Conservation (phyloP, 35 echinoderm and acorn worm genomes). For the Heliocidaris tuberculata region DNA sequence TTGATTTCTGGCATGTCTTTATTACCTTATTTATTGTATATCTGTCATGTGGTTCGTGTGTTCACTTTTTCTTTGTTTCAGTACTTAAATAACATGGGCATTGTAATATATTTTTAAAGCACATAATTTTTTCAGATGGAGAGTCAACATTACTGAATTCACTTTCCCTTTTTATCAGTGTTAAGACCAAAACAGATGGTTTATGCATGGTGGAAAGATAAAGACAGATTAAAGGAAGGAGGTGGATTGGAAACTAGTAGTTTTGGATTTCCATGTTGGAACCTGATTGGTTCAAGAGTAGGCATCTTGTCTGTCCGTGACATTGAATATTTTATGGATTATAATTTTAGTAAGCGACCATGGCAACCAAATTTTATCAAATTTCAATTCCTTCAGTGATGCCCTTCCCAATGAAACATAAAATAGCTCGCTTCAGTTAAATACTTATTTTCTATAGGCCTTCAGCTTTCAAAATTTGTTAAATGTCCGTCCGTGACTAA, state of each 20-base stretch:
- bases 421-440: too few species aligned
- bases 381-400: too few species aligned
- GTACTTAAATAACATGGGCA: not conserved
- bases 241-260: not conserved
- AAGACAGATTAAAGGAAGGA: not conserved
- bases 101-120: too few species aligned
- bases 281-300: too few species aligned
- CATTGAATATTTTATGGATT: too few species aligned
- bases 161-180: not conserved
- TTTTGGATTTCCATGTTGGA: not conserved
- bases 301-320: too few species aligned
- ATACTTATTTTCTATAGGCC: too few species aligned
- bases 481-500: too few species aligned
- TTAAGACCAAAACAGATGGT: not conserved
- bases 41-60: not conserved
- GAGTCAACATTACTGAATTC: not conserved
- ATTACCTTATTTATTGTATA: not conserved
- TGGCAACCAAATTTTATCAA: too few species aligned
- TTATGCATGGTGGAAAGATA: not conserved
- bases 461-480: too few species aligned
- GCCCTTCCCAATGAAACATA: too few species aligned
- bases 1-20: not conserved
- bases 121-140: not conserved
- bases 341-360: too few species aligned
- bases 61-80: not conserved